phyloP scores from a whole-genome alignment of 2,113 vertebrate genomes.

The Clupea harengus region DNA sequence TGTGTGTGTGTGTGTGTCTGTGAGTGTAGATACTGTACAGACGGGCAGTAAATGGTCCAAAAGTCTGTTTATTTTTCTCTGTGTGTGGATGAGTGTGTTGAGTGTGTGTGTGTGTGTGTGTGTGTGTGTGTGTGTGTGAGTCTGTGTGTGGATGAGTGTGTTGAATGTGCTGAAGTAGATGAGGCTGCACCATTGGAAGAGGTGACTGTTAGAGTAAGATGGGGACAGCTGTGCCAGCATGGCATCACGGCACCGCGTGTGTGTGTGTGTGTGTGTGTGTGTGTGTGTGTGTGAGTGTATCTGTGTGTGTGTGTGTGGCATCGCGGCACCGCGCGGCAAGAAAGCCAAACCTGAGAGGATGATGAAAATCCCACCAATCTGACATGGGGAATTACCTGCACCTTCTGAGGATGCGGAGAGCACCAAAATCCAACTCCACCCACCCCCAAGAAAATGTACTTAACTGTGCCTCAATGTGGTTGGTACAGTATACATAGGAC shows the following conservation, averaged over 20 bases:
- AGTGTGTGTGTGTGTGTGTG: neutral
- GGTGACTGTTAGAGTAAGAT: conserved; percentile 25
- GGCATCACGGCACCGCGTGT: conserved; percentile 14
- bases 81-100: neutral
- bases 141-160: neutral
- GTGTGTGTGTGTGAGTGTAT: too few species aligned
- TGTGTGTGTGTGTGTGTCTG: neutral
- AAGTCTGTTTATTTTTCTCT: neutral
- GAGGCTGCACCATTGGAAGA: conserved; percentile 26
- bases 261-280: too few species aligned
- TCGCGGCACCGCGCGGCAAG: conserved; percentile 11
- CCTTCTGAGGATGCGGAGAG: conserved; percentile 26
- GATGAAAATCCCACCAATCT: conserved; percentile 41
- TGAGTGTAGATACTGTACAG: neutral
- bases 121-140: neutral
- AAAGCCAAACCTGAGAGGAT: conserved; percentile 15
- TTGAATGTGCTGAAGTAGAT: neutral
- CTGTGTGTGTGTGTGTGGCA: too few species aligned
- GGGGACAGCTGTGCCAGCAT: conserved; percentile 26
- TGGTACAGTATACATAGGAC: neutral
- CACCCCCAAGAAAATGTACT: conserved; percentile 14
- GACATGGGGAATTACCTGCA: conserved; percentile 38
- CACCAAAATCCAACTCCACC: conserved; percentile 21
- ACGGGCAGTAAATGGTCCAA: neutral
- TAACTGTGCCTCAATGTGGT: neutral